These are phyloP conservation scores for Scyliorhinus canicula DNA, from an alignment of 2,797 vertebrate species.

Conservation along the genomic window DNA sequence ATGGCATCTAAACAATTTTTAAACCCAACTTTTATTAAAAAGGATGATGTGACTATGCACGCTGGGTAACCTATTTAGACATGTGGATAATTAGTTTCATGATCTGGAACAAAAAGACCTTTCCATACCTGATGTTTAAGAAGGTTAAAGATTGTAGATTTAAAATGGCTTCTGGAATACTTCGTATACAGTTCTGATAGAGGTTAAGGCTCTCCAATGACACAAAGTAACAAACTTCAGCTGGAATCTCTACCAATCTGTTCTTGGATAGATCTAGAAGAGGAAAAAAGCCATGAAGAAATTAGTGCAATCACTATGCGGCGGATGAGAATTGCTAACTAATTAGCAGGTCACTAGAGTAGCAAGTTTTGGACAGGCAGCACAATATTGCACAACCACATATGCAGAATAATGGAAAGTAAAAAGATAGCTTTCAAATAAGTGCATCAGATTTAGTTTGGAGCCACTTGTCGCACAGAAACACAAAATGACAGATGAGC, in stretches of 20 bases:
- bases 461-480: neutral
- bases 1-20: neutral
- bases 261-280: constrained; percentile 81
- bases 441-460: neutral
- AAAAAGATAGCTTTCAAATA: neutral
- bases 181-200: constrained; percentile 93
- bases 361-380: neutral
- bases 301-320: neutral
- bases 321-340: constrained; percentile 29
- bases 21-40: neutral
- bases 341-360: neutral
- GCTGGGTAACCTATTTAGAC: neutral
- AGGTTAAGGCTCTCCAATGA: constrained; percentile 90
- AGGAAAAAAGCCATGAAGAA: constrained; percentile 17
- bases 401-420: neutral
- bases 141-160: constrained; percentile 86
- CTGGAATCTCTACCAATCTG: constrained; percentile 80
- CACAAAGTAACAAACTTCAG: constrained; percentile 83
- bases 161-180: constrained; percentile 78
- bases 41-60: neutral
- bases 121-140: constrained; percentile 85
- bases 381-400: neutral
- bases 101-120: neutral
- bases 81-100: neutral
- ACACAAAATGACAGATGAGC: neutral